These are phyloP conservation scores for Tragelaphus imberbis DNA, from an alignment of 2,113 vertebrate species.

Conservation along the genomic window DNA sequence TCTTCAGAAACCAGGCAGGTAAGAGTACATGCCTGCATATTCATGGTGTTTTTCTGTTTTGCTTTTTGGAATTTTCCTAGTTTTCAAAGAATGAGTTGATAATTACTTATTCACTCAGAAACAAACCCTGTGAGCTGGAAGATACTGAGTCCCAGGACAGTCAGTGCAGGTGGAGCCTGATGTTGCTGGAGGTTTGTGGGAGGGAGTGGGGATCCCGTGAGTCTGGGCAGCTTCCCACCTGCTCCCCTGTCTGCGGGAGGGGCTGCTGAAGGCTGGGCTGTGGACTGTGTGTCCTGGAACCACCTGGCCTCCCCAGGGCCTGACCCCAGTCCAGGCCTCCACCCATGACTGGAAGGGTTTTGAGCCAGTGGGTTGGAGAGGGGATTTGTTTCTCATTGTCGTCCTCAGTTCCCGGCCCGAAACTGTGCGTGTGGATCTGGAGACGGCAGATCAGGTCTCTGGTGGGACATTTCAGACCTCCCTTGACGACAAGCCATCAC, in stretches of 20 bases:
- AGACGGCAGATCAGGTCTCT: not conserved
- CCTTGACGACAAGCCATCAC: not conserved
- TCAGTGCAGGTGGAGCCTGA: not conserved
- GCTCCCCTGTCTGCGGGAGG: too few species aligned
- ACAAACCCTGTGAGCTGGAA: not conserved
- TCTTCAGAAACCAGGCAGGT: not conserved
- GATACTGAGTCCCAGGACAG: not conserved
- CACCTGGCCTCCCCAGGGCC: not conserved
- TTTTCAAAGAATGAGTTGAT: not conserved
- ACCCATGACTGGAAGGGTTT: not conserved
- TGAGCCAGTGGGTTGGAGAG: not conserved
- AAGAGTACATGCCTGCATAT: not conserved
- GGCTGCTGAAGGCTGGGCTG: not conserved
- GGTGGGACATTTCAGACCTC: not conserved
- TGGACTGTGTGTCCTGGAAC: not conserved
- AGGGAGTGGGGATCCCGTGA: accelerated
- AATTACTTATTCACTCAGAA: not conserved
- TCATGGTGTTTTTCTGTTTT: not conserved
- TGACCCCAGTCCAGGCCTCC: not conserved
- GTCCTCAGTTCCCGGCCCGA: not conserved
- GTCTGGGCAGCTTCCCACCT: not conserved
- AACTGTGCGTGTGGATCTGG: not conserved
- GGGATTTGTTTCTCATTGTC: not conserved
- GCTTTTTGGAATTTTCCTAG: not conserved
- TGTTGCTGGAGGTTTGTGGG: not conserved